Base-by-base conservation (phyloP, 92 coral and sea anemone genomes). In the Epizoanthus illoricatus region DNA sequence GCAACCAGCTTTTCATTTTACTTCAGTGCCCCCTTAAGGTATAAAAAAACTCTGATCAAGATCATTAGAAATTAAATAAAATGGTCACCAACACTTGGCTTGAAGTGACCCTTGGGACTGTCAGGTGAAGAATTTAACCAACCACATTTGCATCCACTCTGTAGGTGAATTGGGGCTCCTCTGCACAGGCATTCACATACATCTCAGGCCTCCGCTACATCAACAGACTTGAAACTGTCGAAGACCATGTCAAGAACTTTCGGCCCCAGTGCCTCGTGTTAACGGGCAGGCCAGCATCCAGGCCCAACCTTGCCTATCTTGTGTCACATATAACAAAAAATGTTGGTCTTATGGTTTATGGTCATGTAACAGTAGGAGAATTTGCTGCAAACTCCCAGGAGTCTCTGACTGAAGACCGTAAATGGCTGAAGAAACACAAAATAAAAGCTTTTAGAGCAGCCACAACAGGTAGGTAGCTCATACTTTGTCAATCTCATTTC, bases 131-230 rank as follows among this genome's bases (percentile, higher is more conserved):
- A 49, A 49, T 10, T 49, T 7, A 52, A 52, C 56, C 56, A 40
- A 43, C 7, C 40, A 68, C 52, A 74, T 55, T 55, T 74, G 23
- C 56, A 2, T 16, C 28, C 19, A 16, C 18, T 7, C 24, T 80
- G 15, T 62, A 93, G 97, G 97, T 95, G 0, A 93, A 93, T 84
- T 97, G 99, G 99, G 99, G 99, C 4, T 97, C 99, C 0, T 93
- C 98, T 9, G 92, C 98, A 3, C 99, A 94, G 72, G 99, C 99
- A 0, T 92, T 87, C 84, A 88, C 94, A 42, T 97, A 93, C 86
- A 90, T 89, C 80, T 92, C 92, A 2, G 95, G 94, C 3, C 93
- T 97, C 45, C 89, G 91, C 54, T 90, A 88, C 87, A 87, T 89
- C 47, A 85, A 80, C 74, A 87, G 89, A 57, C 92, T 94, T 39